These are phyloP conservation scores for Coregonus ussuriensis DNA, from an alignment of 2,797 vertebrate species.

Conservation along the genomic window DNA sequence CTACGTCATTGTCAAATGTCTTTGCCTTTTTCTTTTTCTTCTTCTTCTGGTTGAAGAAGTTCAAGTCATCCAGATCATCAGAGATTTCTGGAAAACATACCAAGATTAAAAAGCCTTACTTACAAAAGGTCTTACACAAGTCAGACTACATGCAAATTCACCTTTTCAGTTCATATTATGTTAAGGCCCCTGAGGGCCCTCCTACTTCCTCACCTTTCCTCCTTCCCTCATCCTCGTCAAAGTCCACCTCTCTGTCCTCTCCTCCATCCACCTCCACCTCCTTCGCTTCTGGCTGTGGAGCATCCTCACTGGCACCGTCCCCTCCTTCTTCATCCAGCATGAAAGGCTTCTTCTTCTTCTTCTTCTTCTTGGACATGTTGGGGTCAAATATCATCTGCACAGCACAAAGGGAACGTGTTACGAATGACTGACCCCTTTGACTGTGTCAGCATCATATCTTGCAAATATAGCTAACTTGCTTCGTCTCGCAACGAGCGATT, in stretches of 20 bases:
- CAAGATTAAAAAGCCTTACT: neutral
- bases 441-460: neutral
- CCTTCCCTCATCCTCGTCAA: constrained; percentile 83
- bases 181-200: neutral
- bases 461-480: neutral
- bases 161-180: neutral
- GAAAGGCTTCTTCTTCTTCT: constrained; percentile 90
- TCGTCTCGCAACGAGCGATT: no score
- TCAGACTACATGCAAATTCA: neutral
- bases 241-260: constrained; percentile 79
- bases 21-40: constrained; percentile 88
- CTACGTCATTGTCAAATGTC: constrained; percentile 84
- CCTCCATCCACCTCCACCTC: constrained; percentile 81
- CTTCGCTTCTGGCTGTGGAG: constrained; percentile 79
- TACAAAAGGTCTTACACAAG: neutral
- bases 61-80: constrained; percentile 86
- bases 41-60: constrained; percentile 91
- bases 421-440: neutral
- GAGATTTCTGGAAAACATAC: constrained; percentile 72
- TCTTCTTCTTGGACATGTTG: constrained; percentile 88
- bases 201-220: constrained; percentile 74
- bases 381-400: constrained; percentile 89
- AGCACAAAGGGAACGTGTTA: neutral
- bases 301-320: constrained; percentile 79
- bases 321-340: constrained; percentile 87